Conservation (phyloP, 1,140 invertebrate species). For the Caenorhabditis tropicalis region DNA sequence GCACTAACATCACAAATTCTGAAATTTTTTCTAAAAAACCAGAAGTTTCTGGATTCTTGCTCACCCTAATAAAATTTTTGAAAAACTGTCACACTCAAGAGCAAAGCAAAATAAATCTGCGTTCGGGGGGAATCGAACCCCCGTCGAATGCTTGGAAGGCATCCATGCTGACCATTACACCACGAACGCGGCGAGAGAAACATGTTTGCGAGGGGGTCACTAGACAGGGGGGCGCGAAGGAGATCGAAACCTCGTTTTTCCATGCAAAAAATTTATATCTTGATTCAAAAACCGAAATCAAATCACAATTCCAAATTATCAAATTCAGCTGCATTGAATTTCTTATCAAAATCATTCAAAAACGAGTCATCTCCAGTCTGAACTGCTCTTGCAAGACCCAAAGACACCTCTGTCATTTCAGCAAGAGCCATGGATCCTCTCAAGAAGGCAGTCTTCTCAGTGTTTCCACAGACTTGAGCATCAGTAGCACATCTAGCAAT, state of each 20-base stretch:
- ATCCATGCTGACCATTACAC: constrained; percentile 74
- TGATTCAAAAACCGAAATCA: background rate
- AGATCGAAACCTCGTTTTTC: no score
- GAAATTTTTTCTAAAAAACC: no score
- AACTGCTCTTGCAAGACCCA: background rate
- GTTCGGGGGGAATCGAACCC: constrained; percentile 73
- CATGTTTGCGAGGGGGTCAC: no score
- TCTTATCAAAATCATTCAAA: background rate
- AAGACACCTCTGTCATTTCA: background rate
- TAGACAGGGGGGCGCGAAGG: no score
- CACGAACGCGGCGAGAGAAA: constrained; percentile 58
- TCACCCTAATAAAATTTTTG: no score
- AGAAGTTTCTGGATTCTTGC: no score
- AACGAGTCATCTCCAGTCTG: background rate
- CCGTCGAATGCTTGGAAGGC: constrained; percentile 74
- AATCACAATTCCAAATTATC: background rate
- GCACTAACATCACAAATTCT: no score
- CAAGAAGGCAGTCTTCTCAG: background rate
- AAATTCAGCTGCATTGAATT: background rate
- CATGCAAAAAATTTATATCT: background rate
- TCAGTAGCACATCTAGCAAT: background rate
- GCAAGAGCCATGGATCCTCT: background rate
- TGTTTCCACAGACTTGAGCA: background rate
- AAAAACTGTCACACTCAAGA: no score
- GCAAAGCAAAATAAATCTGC: background rate